A percentile compares a stretch with the other conserved stretches of the same genome.
Evolutionary conservation across 2,113 vertebrate genomes (phyloP).

Genomic region (Cyrtonyx montezumae): DNA sequence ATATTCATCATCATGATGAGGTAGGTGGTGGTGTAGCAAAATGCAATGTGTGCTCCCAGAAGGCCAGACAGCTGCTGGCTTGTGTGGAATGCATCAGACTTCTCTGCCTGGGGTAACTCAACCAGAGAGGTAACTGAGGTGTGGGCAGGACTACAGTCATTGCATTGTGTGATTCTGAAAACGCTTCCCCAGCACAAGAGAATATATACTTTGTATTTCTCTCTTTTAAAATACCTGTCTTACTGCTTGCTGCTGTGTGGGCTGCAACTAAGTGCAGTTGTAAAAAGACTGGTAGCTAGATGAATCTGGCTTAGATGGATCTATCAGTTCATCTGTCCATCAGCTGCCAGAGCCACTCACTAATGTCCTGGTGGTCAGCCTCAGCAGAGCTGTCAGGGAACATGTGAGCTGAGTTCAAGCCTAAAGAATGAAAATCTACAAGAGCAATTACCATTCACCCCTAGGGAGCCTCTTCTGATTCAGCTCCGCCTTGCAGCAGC

Average conservation of each 20-base stretch:
- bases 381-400: background rate
- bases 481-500: background rate
- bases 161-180: constrained; percentile 17
- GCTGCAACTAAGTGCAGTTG: background rate
- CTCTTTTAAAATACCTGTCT: background rate
- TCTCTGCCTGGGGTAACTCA: background rate
- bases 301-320: background rate
- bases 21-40: background rate
- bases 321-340: fast-evolving
- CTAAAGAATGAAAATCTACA: background rate
- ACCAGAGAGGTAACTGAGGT: background rate
- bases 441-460: background rate
- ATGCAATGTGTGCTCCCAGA: background rate
- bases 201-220: constrained; percentile 9
- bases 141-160: background rate
- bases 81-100: background rate
- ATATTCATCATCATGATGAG: background rate
- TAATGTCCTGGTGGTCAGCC: background rate
- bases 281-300: background rate
- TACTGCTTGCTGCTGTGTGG: background rate
- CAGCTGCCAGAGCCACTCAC: background rate
- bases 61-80: background rate
- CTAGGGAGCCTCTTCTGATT: background rate
- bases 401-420: background rate
- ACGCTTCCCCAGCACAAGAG: background rate